Base-by-base conservation (phyloP, 2,888 invertebrate species). In the Apamea monoglypha region DNA sequence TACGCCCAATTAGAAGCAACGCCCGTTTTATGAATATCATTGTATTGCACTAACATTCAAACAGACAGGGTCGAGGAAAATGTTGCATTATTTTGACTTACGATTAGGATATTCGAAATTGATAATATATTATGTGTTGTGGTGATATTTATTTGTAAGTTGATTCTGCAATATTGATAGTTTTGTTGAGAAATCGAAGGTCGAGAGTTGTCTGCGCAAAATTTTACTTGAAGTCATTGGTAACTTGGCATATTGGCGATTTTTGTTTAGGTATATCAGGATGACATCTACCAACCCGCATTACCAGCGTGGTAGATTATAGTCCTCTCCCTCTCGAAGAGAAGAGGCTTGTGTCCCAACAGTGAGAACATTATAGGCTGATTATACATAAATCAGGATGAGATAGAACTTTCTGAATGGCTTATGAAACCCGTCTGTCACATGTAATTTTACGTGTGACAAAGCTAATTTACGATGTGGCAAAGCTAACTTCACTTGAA, bases 1-100 rank as follows among this genome's bases (percentile, higher is more conserved):
- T 90, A 74, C 59, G 71, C 44, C 61, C 86, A 88, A 83, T 83
- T 87, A 86, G 83, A 77, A 71, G 69, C 29, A 67, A 64, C 63
- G 25, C 32, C 66, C 77, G 71, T 64, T 79, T 78, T 75, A 81
- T 80, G 74, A 80, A 68, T 64, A 61, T 74, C 82, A 74, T 74
- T 84, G 66, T 87, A 76, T 85, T 85, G 74, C 81, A 76, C 50
- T 81, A 85, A 77, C 74, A 32, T 82, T 53, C 47, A 61, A 75
- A 84, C 44, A 63, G 14, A 69, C 72, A 59, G 63, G 63, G 72
- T 70, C 79, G 84, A 76, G 75, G 84, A 47, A 56, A 73, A 44
- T 56, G 61, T 83, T 83, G 36, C 71, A 53, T 44, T 74, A 74
- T 56, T 76, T 72, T 71, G 2, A 32, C 12, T 21, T 61, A 32